Conservation (phyloP, 2,888 invertebrate species). For the Drosophila mimica region DNA sequence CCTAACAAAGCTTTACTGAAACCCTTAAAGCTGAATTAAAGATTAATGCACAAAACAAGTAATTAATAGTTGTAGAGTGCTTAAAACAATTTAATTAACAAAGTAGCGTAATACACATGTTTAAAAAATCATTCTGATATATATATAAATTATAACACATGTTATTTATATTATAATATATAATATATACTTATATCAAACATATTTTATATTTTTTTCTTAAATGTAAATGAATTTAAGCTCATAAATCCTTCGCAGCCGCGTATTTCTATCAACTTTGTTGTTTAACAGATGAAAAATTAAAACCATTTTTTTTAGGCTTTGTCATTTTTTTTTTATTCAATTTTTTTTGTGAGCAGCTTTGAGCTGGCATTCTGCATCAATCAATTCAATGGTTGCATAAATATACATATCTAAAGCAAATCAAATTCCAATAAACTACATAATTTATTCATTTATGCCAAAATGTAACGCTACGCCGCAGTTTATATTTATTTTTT, state of each 20-base stretch:
- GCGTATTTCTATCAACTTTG: background rate
- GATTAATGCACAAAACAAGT: background rate
- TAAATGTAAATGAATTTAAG: background rate
- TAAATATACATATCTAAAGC: conserved; percentile 58
- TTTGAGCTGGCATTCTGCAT: conserved; percentile 55
- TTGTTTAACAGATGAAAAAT: background rate
- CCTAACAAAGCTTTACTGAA: background rate
- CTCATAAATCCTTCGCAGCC: background rate
- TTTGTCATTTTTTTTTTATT: background rate
- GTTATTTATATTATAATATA: background rate
- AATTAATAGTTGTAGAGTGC: background rate
- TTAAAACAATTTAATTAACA: background rate
- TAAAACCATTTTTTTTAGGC: background rate
- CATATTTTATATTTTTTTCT: background rate
- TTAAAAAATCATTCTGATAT: background rate
- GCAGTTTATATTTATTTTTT: conserved; percentile 10
- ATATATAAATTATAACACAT: background rate
- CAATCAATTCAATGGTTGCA: conserved; percentile 61
- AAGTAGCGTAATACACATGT: background rate
- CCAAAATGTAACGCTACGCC: conserved; percentile 37
- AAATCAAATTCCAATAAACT: conserved; percentile 51
- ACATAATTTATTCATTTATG: conserved; percentile 68
- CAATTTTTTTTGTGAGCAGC: conserved; percentile 4
- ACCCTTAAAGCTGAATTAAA: background rate
- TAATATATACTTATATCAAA: background rate